A percentile compares a stretch with the other conserved stretches of the same genome.
These are phyloP conservation scores for Drosophila sturtevanti DNA, from an alignment of 1,140 invertebrate genomes.

Conservation along the genomic window DNA sequence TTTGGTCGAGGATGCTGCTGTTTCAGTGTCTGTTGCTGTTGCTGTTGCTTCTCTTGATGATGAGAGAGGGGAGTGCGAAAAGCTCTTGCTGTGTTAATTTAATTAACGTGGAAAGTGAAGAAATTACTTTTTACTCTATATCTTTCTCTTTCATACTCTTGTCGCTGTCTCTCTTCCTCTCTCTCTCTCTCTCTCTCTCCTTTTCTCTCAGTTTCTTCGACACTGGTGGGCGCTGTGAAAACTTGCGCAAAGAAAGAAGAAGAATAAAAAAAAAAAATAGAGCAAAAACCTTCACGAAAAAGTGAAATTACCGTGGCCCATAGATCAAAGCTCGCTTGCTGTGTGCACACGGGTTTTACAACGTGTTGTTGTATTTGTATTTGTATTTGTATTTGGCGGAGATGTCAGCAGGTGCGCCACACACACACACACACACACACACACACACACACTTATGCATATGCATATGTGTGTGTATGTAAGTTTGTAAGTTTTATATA, in stretches of 20 bases:
- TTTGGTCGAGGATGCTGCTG: slow-evolving; percentile 2
- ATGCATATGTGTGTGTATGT: slow-evolving; percentile 20
- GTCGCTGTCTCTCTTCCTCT: background rate
- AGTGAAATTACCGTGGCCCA: slow-evolving; percentile 42
- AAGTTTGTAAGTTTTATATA: slow-evolving; percentile 50
- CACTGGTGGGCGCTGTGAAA: background rate
- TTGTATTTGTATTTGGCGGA: slow-evolving; percentile 38
- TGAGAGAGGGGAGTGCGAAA: slow-evolving; percentile 13
- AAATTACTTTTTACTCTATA: slow-evolving; percentile 59
- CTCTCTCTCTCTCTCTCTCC: background rate
- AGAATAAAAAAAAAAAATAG: too few relatives aligned
- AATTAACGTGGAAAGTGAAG: slow-evolving; percentile 65
- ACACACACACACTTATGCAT: too few relatives aligned
- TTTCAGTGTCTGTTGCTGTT: slow-evolving; percentile 10
- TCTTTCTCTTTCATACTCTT: background rate
- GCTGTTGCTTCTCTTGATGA: slow-evolving; percentile 23
- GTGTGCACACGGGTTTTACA: slow-evolving; percentile 31
- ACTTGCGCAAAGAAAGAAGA: background rate
- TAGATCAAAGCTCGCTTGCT: slow-evolving; percentile 72
- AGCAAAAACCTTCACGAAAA: slow-evolving; percentile 46
- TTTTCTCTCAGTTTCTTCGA: background rate
- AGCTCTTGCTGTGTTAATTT: slow-evolving; percentile 67
- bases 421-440: too few relatives aligned
- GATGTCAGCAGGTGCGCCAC: slow-evolving; percentile 64
- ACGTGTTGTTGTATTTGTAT: slow-evolving; percentile 18